A percentile compares a stretch with the other conserved stretches of the same genome.
phyloP scores from a whole-genome alignment of 2,888 invertebrate species.

The Xestoiulus laeticollis region DNA sequence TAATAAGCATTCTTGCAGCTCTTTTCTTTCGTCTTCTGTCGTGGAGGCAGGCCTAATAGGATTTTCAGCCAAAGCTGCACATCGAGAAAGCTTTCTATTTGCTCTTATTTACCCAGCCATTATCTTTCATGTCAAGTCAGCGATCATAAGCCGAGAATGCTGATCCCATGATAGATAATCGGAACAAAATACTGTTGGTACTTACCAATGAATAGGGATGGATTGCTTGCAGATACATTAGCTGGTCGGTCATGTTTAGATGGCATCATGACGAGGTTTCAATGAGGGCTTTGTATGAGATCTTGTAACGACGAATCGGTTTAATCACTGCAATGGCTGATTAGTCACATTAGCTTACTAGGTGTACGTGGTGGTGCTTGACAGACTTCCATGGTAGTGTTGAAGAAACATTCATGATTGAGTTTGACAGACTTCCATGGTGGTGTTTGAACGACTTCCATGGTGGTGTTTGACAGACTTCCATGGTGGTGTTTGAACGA shows the following conservation, averaged over 20 bases:
- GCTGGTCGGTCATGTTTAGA: not conserved
- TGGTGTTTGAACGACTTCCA: too few species aligned
- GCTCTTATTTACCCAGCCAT: constrained; percentile 27
- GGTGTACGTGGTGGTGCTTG: too few species aligned
- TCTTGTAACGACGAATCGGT: not conserved
- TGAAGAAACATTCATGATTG: too few species aligned
- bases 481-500: too few species aligned
- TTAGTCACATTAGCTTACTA: too few species aligned
- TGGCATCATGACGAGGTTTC: not conserved
- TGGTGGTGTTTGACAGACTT: too few species aligned
- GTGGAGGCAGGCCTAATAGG: not conserved
- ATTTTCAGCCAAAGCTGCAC: not conserved
- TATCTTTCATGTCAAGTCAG: constrained; percentile 43
- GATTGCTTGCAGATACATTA: not conserved
- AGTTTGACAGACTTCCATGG: too few species aligned
- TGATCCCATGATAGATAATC: constrained; percentile 14
- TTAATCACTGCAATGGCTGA: too few species aligned
- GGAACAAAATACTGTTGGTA: not conserved
- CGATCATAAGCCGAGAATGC: constrained; percentile 20
- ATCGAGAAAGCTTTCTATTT: constrained; percentile 23
- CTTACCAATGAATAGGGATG: not conserved
- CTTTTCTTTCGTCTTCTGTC: not conserved
- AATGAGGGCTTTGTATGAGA: not conserved
- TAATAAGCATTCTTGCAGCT: constrained; percentile 6
- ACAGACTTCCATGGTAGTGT: too few species aligned